Base-by-base conservation (phyloP, 2,113 vertebrate genomes). In the Mobula birostris region DNA sequence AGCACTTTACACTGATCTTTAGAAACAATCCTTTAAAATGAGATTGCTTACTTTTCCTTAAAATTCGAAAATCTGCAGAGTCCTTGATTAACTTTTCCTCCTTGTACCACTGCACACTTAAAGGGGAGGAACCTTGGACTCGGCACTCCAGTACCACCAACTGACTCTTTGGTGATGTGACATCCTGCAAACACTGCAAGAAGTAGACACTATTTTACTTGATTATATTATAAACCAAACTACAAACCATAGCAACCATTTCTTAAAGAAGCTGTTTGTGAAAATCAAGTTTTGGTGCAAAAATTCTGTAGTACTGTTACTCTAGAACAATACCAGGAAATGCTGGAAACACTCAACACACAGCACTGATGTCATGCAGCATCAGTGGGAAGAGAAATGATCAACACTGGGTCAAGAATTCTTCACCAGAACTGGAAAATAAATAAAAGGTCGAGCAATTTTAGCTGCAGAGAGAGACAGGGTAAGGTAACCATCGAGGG, bases 31-130 rank as follows among this genome's bases (percentile, higher is more conserved):
- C 32, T 29, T n/a, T 32, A 68, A 0, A 40, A 95, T 58, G 79
- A 68, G 0, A 29, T 0, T 29, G 96, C 96, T 95, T 96, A 98
- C 98, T 98, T 96, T 98, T 98, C 70, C 97, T 96, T 40, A 98
- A 97, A 94, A 98, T 97, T 92, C 96, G 96, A 94, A 99, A 98
- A 92, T 98, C 97, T 0, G 98, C 97, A 0, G 98, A 98, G 94
- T 98, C 97, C 63, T 95, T 80, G 12, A 98, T 97, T 94, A 96
- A 97, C 0, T 97, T 96, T 0, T 97, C 96, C 0, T 98, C 97
- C 95, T 98, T 96, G 96, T 97, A 98, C 98, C 98, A 99, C 94
- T 95, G 96, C 94, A 98, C 97, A 95, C 98, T 97, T 94, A 97
- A 95, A 24, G 97, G 96, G 1, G 97, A 96, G 0, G 97, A 97